These are phyloP conservation scores for Parnassius orleans DNA, from an alignment of 2,888 invertebrate species.

Conservation along the genomic window DNA sequence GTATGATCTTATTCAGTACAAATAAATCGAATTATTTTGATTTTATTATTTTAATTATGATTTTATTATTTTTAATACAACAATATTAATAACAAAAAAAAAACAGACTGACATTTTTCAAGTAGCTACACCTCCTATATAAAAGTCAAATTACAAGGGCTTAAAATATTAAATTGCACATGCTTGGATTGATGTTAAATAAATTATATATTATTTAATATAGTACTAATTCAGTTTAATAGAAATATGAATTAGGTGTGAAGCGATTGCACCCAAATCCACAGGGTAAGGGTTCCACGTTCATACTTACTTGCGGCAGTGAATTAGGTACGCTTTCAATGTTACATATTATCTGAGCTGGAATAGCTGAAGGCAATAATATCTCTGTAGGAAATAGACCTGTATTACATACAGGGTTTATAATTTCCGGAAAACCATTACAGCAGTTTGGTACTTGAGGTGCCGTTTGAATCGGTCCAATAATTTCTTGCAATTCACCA, in stretches of 20 bases:
- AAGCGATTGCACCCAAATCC: slow-evolving; percentile 31
- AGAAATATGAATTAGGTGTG: slow-evolving; percentile 32
- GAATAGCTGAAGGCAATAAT: slow-evolving; percentile 45
- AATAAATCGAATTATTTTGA: too few species aligned
- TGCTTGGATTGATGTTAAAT: too few species aligned
- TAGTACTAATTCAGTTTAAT: slow-evolving; percentile 33
- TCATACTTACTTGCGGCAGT: slow-evolving; percentile 45
- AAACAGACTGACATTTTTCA: too few species aligned
- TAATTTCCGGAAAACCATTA: slow-evolving; percentile 28
- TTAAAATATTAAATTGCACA: too few species aligned
- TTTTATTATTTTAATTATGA: too few species aligned
- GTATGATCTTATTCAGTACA: too few species aligned
- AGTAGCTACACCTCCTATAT: too few species aligned
- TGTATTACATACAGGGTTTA: slow-evolving; percentile 17
- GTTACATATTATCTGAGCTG: slow-evolving; percentile 47
- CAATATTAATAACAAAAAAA: too few species aligned
- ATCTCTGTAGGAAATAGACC: slow-evolving; percentile 42
- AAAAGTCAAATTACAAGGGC: too few species aligned
- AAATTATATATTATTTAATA: not conserved
- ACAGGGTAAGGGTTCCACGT: slow-evolving; percentile 42
- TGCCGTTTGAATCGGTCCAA: slow-evolving; percentile 19
- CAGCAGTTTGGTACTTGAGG: slow-evolving; percentile 31
- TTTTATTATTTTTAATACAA: too few species aligned
- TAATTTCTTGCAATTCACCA: slow-evolving; percentile 26
- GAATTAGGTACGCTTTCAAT: slow-evolving; percentile 40